These are phyloP conservation scores for Gavialis gangeticus DNA, from an alignment of 2,113 vertebrate species.

Conservation along the genomic window DNA sequence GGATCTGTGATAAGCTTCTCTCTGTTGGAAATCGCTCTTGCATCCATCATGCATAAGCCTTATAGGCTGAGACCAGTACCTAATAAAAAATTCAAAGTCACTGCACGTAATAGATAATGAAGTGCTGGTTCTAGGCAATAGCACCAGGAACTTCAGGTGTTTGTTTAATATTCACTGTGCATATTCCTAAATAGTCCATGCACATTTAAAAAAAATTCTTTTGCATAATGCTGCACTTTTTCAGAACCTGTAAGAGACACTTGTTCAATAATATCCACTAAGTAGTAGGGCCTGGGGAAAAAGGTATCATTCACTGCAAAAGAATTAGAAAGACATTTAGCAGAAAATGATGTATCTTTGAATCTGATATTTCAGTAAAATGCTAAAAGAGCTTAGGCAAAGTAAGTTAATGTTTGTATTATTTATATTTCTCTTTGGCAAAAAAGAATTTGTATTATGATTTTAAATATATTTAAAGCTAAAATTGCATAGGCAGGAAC, in stretches of 20 bases:
- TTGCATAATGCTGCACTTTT: constrained; percentile 59
- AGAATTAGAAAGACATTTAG: constrained; percentile 68
- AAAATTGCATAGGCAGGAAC: neutral
- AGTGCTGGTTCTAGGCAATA: constrained; percentile 73
- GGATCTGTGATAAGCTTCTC: constrained; percentile 63
- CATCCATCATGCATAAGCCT: constrained; percentile 62
- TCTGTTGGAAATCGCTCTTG: constrained; percentile 61
- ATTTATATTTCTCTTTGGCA: constrained; percentile 29
- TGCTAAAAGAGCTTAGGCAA: constrained; percentile 25
- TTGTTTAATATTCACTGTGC: constrained; percentile 75
- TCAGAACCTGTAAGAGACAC: constrained; percentile 62
- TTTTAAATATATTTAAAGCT: constrained; percentile 42
- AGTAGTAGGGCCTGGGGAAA: constrained; percentile 60
- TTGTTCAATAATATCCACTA: constrained; percentile 73
- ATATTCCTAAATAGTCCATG: constrained; percentile 65
- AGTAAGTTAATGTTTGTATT: constrained; percentile 41
- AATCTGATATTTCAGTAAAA: constrained; percentile 37
- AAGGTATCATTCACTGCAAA: constrained; percentile 57
- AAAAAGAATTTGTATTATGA: neutral
- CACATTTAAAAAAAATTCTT: constrained; percentile 53
- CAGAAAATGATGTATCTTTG: constrained; percentile 56
- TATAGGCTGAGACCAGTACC: constrained; percentile 66
- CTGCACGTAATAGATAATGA: constrained; percentile 69
- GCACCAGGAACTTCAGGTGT: constrained; percentile 64
- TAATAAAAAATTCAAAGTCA: constrained; percentile 73